Evolutionary conservation across 2,797 vertebrate species (phyloP).

Genomic region (Siniperca scherzeri): DNA sequence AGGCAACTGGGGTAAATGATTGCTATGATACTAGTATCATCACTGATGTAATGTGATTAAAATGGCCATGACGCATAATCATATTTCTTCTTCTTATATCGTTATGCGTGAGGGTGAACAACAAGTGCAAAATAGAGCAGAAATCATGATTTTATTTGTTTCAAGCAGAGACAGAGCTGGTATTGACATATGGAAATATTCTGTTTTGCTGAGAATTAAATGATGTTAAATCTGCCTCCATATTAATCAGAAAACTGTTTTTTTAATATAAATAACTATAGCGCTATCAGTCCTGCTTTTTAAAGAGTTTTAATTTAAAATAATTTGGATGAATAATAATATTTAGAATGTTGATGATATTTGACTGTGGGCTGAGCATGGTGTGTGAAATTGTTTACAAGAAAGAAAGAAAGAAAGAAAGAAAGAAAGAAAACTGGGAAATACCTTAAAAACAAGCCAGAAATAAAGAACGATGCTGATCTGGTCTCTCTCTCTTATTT

Average conservation of each 20-base stretch:
- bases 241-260: background rate
- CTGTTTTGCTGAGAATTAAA: background rate
- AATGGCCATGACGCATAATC: conserved; percentile 37
- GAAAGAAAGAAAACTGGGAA: background rate
- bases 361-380: background rate
- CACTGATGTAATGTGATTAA: conserved; percentile 65
- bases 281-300: background rate
- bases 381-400: background rate
- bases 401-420: background rate
- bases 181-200: background rate
- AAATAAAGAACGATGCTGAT: background rate
- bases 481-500: background rate
- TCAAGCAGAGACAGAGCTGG: background rate
- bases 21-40: conserved; percentile 72
- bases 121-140: background rate
- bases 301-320: background rate
- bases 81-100: conserved; percentile 7
- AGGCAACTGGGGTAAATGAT: conserved; percentile 75
- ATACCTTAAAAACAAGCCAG: background rate
- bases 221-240: background rate
- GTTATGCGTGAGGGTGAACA: background rate
- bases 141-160: conserved; percentile 15
- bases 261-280: background rate
- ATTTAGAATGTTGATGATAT: background rate
- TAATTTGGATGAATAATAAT: background rate